Evolutionary conservation across 2,888 invertebrate species (phyloP), one percentile per base, ranked within the genome.

Genomic region (Amorpha juglandis): DNA sequence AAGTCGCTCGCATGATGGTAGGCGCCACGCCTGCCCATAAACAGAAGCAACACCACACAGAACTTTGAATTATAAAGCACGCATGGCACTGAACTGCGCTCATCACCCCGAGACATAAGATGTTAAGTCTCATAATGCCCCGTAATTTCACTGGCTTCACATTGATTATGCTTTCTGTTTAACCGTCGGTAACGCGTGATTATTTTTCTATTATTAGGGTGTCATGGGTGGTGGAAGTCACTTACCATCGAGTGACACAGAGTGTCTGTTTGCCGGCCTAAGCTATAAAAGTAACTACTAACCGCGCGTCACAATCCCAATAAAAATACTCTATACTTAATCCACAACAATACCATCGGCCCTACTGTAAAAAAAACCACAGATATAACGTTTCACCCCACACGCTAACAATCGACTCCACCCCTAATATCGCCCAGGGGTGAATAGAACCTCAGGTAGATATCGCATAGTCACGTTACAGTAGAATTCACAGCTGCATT

Each of bases 301-400:
- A 50, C 9, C 50, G 11, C 19, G 19, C 19, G 19, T 19, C 11
- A 19, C 1, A 19, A 50, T 50, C 19, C 19, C 0, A 50, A 19
- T 19, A 50, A 4, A 50, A 50, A 48, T n/a, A 16, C 48, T 48
- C 16, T 16, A 48, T 42, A 45, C 45, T 45, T 45, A 9, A 50
- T 42, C 38, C 11, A n/a, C 0, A 35, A 58, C 58, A 58, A 58
- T 42, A 42, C 19, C 38, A 33, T 53, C 53, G 12, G 11, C 58
- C 58, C 42, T 42, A 11, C 1, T 42, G 35, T 42, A 12, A 58
- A 38, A 58, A 58, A 58, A 58, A 19, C 42, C n/a, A 42, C 58
- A 42, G 58, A 58, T 42, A 58, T 58, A 58, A 19, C 9, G 42
- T 58, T 58, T 58, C 58, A 58, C 58, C 58, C 58, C 58, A 19